Conservation (phyloP, 2,113 vertebrate genomes). For the Chaenocephalus aceratus region DNA sequence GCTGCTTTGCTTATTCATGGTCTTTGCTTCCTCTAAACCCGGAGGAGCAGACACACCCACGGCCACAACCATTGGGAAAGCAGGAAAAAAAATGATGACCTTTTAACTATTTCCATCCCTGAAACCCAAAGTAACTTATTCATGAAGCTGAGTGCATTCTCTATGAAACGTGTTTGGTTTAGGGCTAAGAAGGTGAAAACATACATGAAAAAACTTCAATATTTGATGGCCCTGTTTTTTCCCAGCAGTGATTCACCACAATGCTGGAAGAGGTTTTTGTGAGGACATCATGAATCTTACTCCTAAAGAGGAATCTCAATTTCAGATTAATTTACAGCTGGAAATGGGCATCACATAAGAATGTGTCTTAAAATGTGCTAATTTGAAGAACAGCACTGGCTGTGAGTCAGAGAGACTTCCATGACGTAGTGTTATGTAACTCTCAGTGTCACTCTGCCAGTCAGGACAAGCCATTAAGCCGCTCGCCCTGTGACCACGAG, state of each 20-base stretch:
- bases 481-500: constrained; percentile 39
- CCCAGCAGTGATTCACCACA: not conserved
- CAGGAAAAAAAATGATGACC: not conserved
- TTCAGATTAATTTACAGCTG: constrained; percentile 21
- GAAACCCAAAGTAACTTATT: constrained; percentile 48
- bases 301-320: constrained; percentile 11
- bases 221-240: constrained; percentile 39
- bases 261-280: constrained; percentile 3
- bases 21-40: constrained; percentile 32
- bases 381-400: constrained; percentile 33
- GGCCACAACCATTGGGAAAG: constrained; percentile 11
- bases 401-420: constrained; percentile 31
- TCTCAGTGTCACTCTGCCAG: constrained; percentile 25
- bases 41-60: constrained; percentile 18
- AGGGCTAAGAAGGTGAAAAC: constrained; percentile 48
- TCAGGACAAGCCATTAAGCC: constrained; percentile 61
- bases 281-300: constrained; percentile 8
- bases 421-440: constrained; percentile 63
- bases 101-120: constrained; percentile 38
- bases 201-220: constrained; percentile 51
- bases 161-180: constrained; percentile 49
- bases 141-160: constrained; percentile 48
- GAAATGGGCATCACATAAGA: constrained; percentile 10
- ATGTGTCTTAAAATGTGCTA: constrained; percentile 27
- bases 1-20: constrained; percentile 47